phyloP scores from a whole-genome alignment of 2,113 vertebrate species.

The Corythoichthys haematopterus region DNA sequence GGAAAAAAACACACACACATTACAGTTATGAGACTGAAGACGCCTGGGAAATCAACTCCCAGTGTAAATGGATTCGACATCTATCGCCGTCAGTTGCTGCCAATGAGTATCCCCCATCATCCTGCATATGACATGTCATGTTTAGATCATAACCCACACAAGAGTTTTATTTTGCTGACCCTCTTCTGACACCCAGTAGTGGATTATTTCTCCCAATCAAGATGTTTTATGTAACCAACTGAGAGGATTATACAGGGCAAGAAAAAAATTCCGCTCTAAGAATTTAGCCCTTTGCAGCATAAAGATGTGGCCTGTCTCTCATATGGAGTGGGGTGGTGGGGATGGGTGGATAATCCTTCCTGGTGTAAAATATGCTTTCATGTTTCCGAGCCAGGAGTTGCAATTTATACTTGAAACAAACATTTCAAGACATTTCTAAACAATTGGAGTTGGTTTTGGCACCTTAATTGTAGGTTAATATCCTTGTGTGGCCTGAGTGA shows the following conservation, averaged over 20 bases:
- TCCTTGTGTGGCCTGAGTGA: slow-evolving; percentile 9
- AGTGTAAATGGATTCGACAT: too few species aligned
- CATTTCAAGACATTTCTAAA: background rate
- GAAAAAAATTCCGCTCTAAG: slow-evolving; percentile 46
- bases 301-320: slow-evolving; percentile 32
- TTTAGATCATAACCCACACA: slow-evolving; percentile 39
- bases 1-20: too few species aligned
- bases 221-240: slow-evolving; percentile 60
- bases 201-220: slow-evolving; percentile 69
- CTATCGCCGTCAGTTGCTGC: too few species aligned
- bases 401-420: background rate
- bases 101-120: slow-evolving; percentile 8
- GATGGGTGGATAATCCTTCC: slow-evolving; percentile 19
- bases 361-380: slow-evolving; percentile 13
- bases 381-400: background rate
- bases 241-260: slow-evolving; percentile 48
- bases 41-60: too few species aligned
- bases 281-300: slow-evolving; percentile 33
- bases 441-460: background rate
- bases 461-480: background rate
- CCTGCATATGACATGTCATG: slow-evolving; percentile 13
- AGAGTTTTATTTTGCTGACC: slow-evolving; percentile 52
- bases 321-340: slow-evolving; percentile 1
- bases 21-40: too few species aligned
- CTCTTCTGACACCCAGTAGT: slow-evolving; percentile 50